Evolutionary conservation across 2,113 vertebrate genomes (phyloP).

Genomic region (Podocnemis expansa): DNA sequence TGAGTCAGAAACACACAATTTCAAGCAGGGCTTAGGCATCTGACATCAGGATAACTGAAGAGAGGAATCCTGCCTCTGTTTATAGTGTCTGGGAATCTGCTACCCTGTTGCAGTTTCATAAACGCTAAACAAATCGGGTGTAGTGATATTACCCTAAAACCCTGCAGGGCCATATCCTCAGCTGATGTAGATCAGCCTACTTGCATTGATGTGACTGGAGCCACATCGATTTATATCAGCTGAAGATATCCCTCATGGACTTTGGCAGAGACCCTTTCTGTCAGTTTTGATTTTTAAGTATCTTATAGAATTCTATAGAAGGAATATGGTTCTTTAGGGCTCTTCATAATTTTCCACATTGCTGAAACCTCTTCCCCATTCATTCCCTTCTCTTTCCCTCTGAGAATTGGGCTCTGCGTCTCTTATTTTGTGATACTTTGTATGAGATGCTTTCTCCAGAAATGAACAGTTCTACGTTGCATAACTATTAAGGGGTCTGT

Average conservation of each 20-base stretch:
- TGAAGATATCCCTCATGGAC: not conserved
- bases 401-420: not conserved
- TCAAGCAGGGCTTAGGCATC: not conserved
- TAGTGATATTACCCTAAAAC: not conserved
- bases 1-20: not conserved
- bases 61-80: too few relatives aligned
- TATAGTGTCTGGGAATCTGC: too few relatives aligned
- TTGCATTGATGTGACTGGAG: not conserved
- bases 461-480: rapidly evolving
- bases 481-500: rapidly evolving
- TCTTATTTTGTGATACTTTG: not conserved
- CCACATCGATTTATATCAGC: not conserved
- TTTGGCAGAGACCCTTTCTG: not conserved
- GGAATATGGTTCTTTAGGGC: not conserved
- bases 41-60: not conserved
- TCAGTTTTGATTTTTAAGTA: not conserved
- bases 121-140: not conserved
- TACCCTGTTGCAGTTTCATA: too few relatives aligned
- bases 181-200: not conserved
- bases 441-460: not conserved
- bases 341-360: not conserved
- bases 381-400: not conserved
- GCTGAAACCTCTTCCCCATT: not conserved
- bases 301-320: not conserved
- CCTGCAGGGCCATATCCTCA: not conserved